Base-by-base conservation (phyloP, 1,140 invertebrate species). In the Drosophila funebris region DNA sequence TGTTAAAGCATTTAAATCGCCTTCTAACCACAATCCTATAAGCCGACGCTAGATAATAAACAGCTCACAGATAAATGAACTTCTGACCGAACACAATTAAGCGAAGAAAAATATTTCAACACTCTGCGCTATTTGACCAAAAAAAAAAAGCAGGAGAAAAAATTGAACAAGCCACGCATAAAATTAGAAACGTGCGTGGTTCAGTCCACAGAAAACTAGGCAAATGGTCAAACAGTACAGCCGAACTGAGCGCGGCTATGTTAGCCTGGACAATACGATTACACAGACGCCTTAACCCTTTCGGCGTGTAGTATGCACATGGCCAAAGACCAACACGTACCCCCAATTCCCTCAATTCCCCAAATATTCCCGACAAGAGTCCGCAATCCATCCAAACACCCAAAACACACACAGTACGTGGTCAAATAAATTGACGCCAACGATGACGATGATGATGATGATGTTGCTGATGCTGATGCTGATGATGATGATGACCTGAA, bases 371-470 rank as follows among this genome's bases (percentile, higher is more conserved):
- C 58, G 48, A n/a, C 56, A 20, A 24, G 29, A 4, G 14, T 16
- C 61, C 54, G 33, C 29, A 24, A 24, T 52, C 33, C 66, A 13
- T n/a, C 11, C n/a, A n/a, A 36, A 36, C n/a, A n/a, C n/a, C n/a
- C n/a, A 31, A 31, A 6, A 31, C 22, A 76, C 67, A 71, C 69
- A 77, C 79, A 82, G 78, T 82, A 82, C 79, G 78, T 82, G 79
- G 79, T 83, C 78, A 82, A 82, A 82, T 82, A 82, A 82, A 82
- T 82, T 81, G 78, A 83, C 79, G 79, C 75, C 71, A 78, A 74
- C 61, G 71, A 46, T 46, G 74, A 71, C 37, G 62, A 66, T 33
- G 66, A 29, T n/a, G n/a, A n/a, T n/a, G n/a, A n/a, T n/a, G n/a
- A n/a, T n/a, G n/a, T n/a, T n/a, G n/a, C n/a, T n/a, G n/a, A n/a